Evolutionary conservation across 2,888 invertebrate species (phyloP), one percentile per base, ranked within the genome.

Genomic region (Folsomia candida): DNA sequence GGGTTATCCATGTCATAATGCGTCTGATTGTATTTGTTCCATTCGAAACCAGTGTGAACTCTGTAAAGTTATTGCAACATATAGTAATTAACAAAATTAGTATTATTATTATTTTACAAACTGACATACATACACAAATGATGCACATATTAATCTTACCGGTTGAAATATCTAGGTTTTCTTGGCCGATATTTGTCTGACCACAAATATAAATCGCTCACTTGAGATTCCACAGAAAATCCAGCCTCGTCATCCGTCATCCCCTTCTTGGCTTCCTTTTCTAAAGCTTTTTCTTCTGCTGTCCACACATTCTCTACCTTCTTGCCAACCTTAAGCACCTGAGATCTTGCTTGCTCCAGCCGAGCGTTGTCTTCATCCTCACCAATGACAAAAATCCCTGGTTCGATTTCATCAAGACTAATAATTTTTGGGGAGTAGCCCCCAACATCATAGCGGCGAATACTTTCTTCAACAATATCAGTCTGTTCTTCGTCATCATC

Each of bases 1-100:
- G 99, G 99, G 86, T 99, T 99, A 84, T 99, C 99, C 91, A 98
- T 96, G 84, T 99, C 99, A 84, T 99, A 99, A 85, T 99, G 99
- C 1, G 99, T 99, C 85, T 99, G 99, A 85, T 99, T 99, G 85
- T 99, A 99, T 84, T 99, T 99, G 86, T 99, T 99, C 99, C 99
- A 99, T 82, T 99, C 99, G 85, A 99, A 99, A 20, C 99, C 99
- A 0, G 94, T 94, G 82, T 94, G 94, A 2, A 94, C 94, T 69
- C 93, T 87, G n/a, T 14, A 54, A 54, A 20, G 22, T n/a, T n/a
- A n/a, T n/a, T n/a, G n/a, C n/a, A n/a, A 51, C 62, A 26, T 59
- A 54, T 62, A 26, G 22, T 27, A 54, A 47, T 14, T 54, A 27
- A 62, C 51, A n/a, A 28, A 29, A 51, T 24, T 51, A 26, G 37